Evolutionary conservation across 2,888 invertebrate genomes (phyloP).

Genomic region (Drosophila diplacantha): DNA sequence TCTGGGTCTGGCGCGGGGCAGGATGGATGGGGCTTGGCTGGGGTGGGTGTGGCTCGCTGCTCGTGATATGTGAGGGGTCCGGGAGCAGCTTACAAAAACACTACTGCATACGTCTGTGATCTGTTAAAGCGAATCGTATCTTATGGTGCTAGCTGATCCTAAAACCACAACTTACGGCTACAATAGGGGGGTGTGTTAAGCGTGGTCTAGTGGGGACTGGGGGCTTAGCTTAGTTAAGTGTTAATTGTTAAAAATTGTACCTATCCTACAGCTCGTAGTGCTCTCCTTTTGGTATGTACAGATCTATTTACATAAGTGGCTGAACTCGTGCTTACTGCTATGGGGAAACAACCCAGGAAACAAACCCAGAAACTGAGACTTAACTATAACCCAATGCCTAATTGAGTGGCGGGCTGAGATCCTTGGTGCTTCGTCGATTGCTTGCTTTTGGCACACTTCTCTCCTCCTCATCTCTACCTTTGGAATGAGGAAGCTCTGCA

Average conservation of each 20-base stretch:
- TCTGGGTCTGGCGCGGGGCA: not conserved
- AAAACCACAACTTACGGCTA: conserved; percentile 20
- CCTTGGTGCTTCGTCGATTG: conserved; percentile 10
- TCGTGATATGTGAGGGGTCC: conserved; percentile 32
- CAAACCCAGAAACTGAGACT: conserved; percentile 1
- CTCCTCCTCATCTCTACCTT: not conserved
- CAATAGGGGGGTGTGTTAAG: not conserved
- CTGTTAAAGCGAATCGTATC: conserved; percentile 22
- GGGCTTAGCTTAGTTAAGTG: conserved; percentile 32
- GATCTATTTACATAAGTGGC: conserved; percentile 36
- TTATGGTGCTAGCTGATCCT: conserved; percentile 12
- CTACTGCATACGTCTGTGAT: conserved; percentile 3
- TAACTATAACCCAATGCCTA: conserved; percentile 17
- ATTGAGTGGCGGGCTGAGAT: conserved; percentile 30
- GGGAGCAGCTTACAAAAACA: conserved; percentile 16
- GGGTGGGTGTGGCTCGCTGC: conserved; percentile 18
- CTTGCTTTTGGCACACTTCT: conserved; percentile 35
- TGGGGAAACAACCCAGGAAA: not conserved
- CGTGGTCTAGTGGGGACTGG: too few species aligned
- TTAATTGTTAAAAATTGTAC: conserved; percentile 54
- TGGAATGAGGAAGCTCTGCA: not conserved
- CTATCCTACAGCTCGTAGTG: conserved; percentile 54
- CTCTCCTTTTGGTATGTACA: conserved; percentile 16
- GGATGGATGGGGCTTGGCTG: not conserved
- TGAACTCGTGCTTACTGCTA: conserved; percentile 18